A percentile compares a stretch with the other conserved stretches of the same genome.
These are phyloP conservation scores for Ethmia dodecea DNA, from an alignment of 2,888 invertebrate species.

Conservation along the genomic window DNA sequence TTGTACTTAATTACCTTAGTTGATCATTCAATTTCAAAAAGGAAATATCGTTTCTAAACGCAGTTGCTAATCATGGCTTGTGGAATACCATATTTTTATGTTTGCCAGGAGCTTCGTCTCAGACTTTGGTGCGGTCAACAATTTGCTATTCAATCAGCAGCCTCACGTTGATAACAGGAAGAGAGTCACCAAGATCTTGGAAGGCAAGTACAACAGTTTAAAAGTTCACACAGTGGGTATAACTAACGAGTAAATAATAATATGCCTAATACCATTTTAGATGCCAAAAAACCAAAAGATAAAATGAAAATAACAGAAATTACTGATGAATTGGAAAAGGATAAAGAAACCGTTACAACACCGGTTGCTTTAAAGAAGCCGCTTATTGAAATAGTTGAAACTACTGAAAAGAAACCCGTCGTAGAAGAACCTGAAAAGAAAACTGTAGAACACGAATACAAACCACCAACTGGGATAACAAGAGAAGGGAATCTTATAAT, in stretches of 20 bases:
- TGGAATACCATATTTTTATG: neutral
- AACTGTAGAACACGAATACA: constrained; percentile 15
- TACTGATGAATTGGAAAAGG: constrained; percentile 19
- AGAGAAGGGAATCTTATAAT: constrained; percentile 37
- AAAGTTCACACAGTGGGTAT: too few species aligned
- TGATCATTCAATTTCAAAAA: too few species aligned
- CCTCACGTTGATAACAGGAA: constrained; percentile 30
- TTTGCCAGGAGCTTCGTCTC: constrained; percentile 32
- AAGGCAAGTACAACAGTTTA: too few species aligned
- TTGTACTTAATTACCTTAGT: too few species aligned
- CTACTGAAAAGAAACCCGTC: constrained; percentile 25
- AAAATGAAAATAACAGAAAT: constrained; percentile 30
- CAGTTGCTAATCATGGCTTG: too few species aligned
- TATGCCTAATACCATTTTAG: constrained; percentile 20
- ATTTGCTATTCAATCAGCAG: constrained; percentile 45
- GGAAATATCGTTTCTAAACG: too few species aligned
- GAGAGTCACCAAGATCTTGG: constrained; percentile 27
- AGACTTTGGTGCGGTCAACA: constrained; percentile 43
- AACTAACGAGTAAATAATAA: neutral
- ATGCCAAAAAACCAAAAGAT: constrained; percentile 23
- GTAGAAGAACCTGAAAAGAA: constrained; percentile 13
- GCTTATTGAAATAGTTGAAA: constrained; percentile 50
- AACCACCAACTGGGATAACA: constrained; percentile 21
- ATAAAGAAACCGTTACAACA: constrained; percentile 15
- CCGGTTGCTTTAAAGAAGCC: constrained; percentile 41